Conservation (phyloP, 2,888 invertebrate species). For the Agrotis ipsilon region DNA sequence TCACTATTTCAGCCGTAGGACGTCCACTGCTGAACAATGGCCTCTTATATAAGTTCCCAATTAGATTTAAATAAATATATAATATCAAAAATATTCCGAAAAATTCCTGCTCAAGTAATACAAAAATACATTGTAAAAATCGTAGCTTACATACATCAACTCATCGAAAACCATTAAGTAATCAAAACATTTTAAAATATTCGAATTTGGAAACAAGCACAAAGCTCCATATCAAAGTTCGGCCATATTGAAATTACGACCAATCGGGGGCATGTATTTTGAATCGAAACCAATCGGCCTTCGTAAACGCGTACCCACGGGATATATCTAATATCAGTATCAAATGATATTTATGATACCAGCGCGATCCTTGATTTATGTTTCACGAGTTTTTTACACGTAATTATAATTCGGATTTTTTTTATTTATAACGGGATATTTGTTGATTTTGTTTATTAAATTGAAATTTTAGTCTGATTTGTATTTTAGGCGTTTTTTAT, state of each 20-base stretch:
- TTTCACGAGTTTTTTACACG: constrained; percentile 41
- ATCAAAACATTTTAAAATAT: neutral
- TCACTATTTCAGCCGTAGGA: no score
- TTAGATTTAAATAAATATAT: no score
- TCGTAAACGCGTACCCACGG: constrained; percentile 44
- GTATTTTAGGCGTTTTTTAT: neutral
- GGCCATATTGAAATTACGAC: constrained; percentile 51
- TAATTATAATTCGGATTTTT: constrained; percentile 39
- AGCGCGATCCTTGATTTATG: constrained; percentile 57
- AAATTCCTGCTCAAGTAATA: no score
- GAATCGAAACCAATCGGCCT: constrained; percentile 54
- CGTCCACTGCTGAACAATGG: no score
- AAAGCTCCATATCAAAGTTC: constrained; percentile 15
- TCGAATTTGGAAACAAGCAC: neutral
- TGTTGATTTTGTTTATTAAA: neutral
- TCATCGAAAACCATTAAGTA: no score
- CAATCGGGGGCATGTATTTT: constrained; percentile 32
- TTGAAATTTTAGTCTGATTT: constrained; percentile 6
- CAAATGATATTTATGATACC: constrained; percentile 58
- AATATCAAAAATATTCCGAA: no score
- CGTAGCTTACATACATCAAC: no score
- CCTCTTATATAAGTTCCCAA: no score
- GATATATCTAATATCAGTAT: constrained; percentile 51
- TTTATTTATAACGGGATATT: constrained; percentile 3
- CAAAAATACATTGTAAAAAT: no score